phyloP scores from a whole-genome alignment of 2,113 vertebrate species.

The Corythaixoides concolor region DNA sequence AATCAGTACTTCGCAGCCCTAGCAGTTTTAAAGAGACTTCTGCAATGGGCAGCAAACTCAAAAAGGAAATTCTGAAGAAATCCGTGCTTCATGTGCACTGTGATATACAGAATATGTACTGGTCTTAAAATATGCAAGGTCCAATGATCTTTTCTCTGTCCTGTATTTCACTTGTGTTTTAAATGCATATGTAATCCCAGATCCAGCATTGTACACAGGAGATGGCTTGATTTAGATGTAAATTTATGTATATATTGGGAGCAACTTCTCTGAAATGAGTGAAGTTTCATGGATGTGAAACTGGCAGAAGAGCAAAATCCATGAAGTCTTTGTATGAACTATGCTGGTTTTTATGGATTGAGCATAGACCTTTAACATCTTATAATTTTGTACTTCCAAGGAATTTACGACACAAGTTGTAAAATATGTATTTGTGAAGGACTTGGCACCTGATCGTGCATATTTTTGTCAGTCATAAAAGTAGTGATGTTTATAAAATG shows the following conservation, averaged over 20 bases:
- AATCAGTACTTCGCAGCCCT: neutral
- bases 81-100: neutral
- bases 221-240: neutral
- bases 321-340: neutral
- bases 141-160: constrained; percentile 38
- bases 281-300: neutral
- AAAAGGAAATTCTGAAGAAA: constrained; percentile 29
- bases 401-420: neutral
- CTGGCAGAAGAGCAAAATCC: neutral
- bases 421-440: constrained; percentile 21
- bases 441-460: constrained; percentile 19
- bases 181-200: neutral
- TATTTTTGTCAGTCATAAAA: constrained; percentile 50
- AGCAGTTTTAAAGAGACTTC: constrained; percentile 31
- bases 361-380: neutral
- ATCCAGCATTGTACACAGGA: neutral
- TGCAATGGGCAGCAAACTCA: neutral
- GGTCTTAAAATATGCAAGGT: neutral
- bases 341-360: neutral
- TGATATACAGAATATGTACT: neutral
- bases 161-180: neutral
- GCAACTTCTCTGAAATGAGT: neutral
- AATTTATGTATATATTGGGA: neutral
- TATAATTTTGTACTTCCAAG: constrained; percentile 1
- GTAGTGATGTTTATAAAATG: constrained; percentile 50